Evolutionary conservation across 2,113 vertebrate species (phyloP), one percentile per base, ranked within the genome.

Genomic region (Fulica atra): DNA sequence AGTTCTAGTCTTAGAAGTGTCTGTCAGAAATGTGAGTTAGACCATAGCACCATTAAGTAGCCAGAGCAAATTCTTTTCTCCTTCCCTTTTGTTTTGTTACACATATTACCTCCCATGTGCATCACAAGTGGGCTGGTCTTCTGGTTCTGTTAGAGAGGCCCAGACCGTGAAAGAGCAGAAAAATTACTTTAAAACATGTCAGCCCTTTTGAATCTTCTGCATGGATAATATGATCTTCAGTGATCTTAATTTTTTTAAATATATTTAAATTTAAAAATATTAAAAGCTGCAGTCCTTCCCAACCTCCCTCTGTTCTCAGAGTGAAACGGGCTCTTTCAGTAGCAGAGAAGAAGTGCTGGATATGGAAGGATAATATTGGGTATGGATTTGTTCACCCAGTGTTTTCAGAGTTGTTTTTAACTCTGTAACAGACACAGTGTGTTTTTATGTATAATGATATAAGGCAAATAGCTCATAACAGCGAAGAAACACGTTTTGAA

Each of bases 381-480:
- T 51, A 19, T 10, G 46, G 42, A 77, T 79, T 66, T 76, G n/a
- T 71, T 92, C 51, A 66, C 16, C 12, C 10, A 11, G 5, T 56
- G 29, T 86, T 92, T 92, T 54, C 48, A 29, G 48, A 74, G n/a
- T 16, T 0, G 6, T 33, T n/a, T 60, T 68, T 46, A 28, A 25
- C 80, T 66, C 44, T 77, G 18, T 88, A 44, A 56, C 40, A 64
- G 31, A 1, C 63, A 50, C 12, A 0, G 2, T 66, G 23, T 88
- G n/a, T 81, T 80, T 80, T 72, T 59, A 19, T 51, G 14, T 53
- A 13, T 76, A 38, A 11, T 35, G 17, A 93, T 88, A 57, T 54
- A 59, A 57, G 36, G 25, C 0, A 0, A 57, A 46, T 72, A 13
- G 33, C 16, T 76, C 24, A 24, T 65, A 70, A 35, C 12, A 54